Conservation (phyloP, 2,888 invertebrate species). For the Tenthredo notha region DNA sequence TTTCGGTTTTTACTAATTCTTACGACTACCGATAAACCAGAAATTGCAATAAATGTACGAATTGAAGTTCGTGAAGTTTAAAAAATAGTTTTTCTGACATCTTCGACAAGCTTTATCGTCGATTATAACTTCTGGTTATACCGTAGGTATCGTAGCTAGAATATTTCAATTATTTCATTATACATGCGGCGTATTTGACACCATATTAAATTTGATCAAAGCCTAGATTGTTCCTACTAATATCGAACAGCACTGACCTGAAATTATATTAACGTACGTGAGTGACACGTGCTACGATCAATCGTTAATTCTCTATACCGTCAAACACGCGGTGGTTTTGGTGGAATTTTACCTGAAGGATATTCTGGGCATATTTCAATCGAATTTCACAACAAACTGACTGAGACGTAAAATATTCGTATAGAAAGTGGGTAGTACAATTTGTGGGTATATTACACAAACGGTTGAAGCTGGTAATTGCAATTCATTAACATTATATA, state of each 20-base stretch:
- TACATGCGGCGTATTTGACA: background rate
- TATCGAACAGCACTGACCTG: background rate
- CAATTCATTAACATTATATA: background rate
- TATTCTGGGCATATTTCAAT: background rate
- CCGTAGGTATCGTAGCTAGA: background rate
- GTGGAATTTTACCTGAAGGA: background rate
- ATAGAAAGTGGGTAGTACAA: background rate
- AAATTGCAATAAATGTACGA: background rate
- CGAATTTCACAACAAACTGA: background rate
- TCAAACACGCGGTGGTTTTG: background rate
- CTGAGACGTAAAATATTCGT: background rate
- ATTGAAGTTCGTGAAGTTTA: background rate
- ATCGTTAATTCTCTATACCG: background rate
- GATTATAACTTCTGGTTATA: background rate
- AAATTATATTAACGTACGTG: background rate
- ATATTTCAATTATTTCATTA: background rate
- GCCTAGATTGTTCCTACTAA: background rate
- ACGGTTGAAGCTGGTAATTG: background rate
- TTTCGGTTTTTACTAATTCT: background rate
- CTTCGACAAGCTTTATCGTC: background rate
- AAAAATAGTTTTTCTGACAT: background rate
- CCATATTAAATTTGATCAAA: background rate
- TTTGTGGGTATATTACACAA: background rate
- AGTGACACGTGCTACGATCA: background rate
- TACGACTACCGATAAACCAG: background rate